Percentiles rank a stretch among this genome's conserved stretches.
Conservation (phyloP, 2,888 invertebrate species). For the Stegophylla sp. region DNA sequence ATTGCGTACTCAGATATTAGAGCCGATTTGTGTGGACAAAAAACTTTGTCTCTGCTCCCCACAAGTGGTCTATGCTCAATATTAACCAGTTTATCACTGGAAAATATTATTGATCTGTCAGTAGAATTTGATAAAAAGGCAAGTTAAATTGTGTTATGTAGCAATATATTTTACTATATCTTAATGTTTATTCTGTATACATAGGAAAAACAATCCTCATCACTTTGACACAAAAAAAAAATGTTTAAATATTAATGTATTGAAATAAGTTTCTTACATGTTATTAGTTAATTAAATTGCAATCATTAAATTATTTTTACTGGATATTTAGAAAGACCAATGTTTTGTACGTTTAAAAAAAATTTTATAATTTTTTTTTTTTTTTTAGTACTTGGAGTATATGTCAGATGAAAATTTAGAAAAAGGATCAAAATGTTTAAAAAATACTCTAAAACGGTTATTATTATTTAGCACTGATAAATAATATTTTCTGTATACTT, state of each 20-base stretch:
- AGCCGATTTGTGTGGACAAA: slow-evolving; percentile 11
- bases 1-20: slow-evolving; percentile 33
- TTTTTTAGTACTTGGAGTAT: slow-evolving; percentile 45
- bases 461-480: not conserved
- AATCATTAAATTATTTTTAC: no score
- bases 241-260: no score
- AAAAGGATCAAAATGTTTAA: slow-evolving; percentile 42
- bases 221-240: no score
- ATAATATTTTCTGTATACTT: not conserved
- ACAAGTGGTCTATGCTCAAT: slow-evolving; percentile 20
- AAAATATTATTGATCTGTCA: slow-evolving; percentile 30
- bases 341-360: no score
- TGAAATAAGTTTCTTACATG: no score
- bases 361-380: not conserved
- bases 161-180: not conserved
- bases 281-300: no score
- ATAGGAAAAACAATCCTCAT: no score
- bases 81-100: slow-evolving; percentile 29
- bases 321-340: no score
- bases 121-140: slow-evolving; percentile 53
- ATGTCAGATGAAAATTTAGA: slow-evolving; percentile 48
- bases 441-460: slow-evolving; percentile 55
- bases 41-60: slow-evolving; percentile 11
- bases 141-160: not conserved
- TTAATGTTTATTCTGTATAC: not conserved